Conservation (phyloP, 2,113 vertebrate species). For the Orientallactaga bullata region DNA sequence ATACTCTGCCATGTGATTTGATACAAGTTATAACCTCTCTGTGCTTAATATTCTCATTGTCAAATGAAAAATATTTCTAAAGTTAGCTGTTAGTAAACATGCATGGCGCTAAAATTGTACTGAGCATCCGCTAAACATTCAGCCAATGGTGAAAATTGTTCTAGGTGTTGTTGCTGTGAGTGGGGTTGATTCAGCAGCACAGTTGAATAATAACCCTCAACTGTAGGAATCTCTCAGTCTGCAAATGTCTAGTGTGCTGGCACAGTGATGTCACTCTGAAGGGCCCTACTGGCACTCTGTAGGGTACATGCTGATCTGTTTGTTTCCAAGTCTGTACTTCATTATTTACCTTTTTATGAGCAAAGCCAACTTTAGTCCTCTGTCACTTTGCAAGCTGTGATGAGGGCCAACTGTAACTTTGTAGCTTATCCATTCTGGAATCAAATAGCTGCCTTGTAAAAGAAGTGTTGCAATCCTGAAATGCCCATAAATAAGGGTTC, state of each 20-base stretch:
- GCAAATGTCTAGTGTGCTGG: neutral
- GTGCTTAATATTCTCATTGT: neutral
- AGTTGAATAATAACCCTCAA: neutral
- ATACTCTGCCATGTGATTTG: neutral
- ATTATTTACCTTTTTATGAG: conserved; percentile 72
- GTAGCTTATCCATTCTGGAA: conserved; percentile 73
- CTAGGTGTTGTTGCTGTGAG: neutral
- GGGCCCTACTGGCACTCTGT: neutral
- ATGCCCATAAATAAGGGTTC: conserved; percentile 70
- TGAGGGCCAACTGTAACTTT: conserved; percentile 60
- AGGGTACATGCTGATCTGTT: conserved; percentile 24
- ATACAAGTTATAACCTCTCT: neutral
- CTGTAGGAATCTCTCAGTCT: neutral
- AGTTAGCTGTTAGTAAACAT: neutral
- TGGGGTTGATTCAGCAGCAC: neutral
- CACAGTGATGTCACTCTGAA: neutral
- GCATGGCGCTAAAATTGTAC: too few species aligned
- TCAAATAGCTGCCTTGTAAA: conserved; percentile 77
- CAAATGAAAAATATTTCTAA: neutral
- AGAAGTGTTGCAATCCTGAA: conserved; percentile 72
- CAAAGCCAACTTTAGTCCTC: conserved; percentile 66
- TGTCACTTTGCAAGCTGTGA: conserved; percentile 49
- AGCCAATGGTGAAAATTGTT: neutral
- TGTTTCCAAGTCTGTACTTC: conserved; percentile 41
- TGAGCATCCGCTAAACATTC: neutral